Conservation (phyloP, 2,113 vertebrate species). For the Antechinus stuartii region DNA sequence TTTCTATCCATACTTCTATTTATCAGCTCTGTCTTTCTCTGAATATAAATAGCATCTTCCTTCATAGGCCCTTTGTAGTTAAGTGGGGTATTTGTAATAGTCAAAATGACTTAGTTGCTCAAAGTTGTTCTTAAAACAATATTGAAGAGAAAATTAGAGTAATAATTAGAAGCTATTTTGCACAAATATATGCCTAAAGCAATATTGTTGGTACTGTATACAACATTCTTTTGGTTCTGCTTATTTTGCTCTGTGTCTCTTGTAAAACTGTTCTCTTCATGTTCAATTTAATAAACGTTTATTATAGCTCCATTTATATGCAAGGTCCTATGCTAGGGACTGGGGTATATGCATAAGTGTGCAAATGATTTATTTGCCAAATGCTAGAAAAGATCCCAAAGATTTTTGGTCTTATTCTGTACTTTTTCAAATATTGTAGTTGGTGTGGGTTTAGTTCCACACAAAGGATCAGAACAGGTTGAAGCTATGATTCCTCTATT, state of each 20-base stretch:
- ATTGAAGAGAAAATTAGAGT: background rate
- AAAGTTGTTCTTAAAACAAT: background rate
- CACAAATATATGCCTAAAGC: background rate
- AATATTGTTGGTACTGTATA: background rate
- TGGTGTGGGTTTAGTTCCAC: conserved; percentile 10
- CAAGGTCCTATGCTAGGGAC: background rate
- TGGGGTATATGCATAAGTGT: background rate
- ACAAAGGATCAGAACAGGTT: background rate
- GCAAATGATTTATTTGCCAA: background rate
- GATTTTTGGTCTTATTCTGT: background rate
- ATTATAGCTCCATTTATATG: background rate
- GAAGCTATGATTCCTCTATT: conserved; percentile 42
- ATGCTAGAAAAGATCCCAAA: background rate
- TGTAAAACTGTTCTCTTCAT: background rate
- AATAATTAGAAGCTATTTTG: no score
- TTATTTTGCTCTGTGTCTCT: background rate
- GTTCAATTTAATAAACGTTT: background rate
- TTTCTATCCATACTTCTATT: background rate
- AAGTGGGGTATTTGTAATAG: background rate
- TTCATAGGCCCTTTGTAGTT: background rate
- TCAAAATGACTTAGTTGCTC: background rate
- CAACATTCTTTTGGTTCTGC: background rate
- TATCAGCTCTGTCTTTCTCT: background rate
- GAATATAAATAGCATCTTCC: background rate
- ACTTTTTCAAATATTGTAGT: background rate